Conservation (phyloP, 1,140 invertebrate species). For the Eufriesea mexicana region DNA sequence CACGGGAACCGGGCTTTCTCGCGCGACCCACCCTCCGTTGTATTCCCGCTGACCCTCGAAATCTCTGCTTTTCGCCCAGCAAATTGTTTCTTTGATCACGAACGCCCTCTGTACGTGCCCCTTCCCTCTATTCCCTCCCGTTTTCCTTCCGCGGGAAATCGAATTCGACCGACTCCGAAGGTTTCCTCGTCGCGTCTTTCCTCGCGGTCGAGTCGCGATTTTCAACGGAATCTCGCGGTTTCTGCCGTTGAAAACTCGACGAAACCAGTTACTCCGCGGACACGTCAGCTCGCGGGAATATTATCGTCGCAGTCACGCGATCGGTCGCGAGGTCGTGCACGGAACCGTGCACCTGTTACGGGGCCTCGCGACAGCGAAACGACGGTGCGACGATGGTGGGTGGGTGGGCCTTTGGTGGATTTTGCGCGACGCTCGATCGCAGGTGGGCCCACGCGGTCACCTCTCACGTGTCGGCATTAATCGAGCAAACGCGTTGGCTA, state of each 20-base stretch:
- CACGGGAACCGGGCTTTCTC: conserved; percentile 2
- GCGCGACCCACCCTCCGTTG: background rate
- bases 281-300: background rate
- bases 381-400: no score
- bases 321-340: no score
- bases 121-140: no score
- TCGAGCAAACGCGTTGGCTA: background rate
- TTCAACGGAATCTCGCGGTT: background rate
- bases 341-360: background rate
- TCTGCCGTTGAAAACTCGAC: background rate
- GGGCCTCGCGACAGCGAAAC: background rate
- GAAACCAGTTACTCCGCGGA: background rate
- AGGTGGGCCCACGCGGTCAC: background rate
- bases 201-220: background rate
- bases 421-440: background rate
- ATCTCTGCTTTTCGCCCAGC: conserved; percentile 7
- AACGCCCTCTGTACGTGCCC: background rate
- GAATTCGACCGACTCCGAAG: background rate
- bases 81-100: conserved; percentile 41
- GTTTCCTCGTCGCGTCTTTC: background rate
- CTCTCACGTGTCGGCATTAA: background rate
- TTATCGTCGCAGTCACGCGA: background rate
- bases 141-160: no score
- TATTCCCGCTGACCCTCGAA: conserved; percentile 25
- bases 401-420: background rate